A percentile compares a stretch with the other conserved stretches of the same genome.
These are phyloP conservation scores for Drosophila mayri DNA, from an alignment of 1,140 invertebrate genomes.

Conservation along the genomic window DNA sequence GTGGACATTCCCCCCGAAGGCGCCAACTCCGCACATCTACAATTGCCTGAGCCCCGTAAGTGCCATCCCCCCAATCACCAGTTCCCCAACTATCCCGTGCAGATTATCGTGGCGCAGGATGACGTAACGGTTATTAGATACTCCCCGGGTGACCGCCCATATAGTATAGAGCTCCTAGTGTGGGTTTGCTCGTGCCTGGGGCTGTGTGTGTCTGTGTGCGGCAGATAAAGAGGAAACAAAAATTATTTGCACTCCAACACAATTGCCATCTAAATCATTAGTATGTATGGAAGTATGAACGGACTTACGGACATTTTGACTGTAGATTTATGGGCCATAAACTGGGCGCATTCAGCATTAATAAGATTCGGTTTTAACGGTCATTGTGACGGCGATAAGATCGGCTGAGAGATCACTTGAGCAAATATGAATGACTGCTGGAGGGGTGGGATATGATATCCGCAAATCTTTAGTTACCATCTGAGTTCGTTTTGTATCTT, in stretches of 20 bases:
- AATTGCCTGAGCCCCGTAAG: conserved; percentile 92
- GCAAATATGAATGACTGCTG: conserved; percentile 12
- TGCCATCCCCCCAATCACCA: conserved; percentile 8
- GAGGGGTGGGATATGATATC: conserved; percentile 8
- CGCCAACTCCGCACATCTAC: conserved; percentile 89
- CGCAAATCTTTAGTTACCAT: conserved; percentile 8
- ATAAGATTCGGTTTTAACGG: conserved; percentile 23
- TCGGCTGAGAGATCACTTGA: conserved; percentile 8
- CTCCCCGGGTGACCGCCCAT: conserved; percentile 33
- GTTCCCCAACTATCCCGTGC: conserved; percentile 16
- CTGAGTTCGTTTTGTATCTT: conserved; percentile 7
- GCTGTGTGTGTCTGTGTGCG: conserved; percentile 19
- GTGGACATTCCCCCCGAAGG: conserved; percentile 92
- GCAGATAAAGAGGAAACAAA: conserved; percentile 49
- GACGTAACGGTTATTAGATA: conserved; percentile 47
- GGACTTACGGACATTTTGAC: conserved; percentile 31
- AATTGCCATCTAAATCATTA: conserved; percentile 47
- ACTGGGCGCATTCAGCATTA: conserved; percentile 22
- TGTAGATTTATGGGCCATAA: conserved; percentile 34
- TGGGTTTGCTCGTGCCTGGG: conserved; percentile 18
- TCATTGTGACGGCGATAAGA: conserved; percentile 21
- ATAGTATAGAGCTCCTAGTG: conserved; percentile 27
- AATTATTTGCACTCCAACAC: conserved; percentile 46
- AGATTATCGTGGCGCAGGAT: conserved; percentile 35
- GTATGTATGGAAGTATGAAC: conserved; percentile 41